Conservation (phyloP, 2,888 invertebrate species). For the Subacronicta megacephala region DNA sequence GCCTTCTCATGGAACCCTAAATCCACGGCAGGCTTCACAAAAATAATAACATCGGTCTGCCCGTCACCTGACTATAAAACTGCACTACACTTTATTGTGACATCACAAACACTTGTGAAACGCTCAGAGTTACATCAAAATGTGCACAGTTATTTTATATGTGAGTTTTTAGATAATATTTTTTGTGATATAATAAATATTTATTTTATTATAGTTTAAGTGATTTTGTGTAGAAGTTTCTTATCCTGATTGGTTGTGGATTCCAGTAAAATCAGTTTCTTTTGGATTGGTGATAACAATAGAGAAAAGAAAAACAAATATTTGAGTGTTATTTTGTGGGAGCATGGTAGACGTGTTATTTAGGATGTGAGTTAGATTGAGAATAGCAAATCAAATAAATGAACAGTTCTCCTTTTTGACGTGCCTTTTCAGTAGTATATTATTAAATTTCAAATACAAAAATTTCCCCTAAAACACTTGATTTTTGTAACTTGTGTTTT, state of each 20-base stretch:
- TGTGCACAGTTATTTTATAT: slow-evolving; percentile 78
- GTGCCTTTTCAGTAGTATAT: no score
- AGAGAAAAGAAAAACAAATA: no score
- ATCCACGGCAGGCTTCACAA: slow-evolving; percentile 49
- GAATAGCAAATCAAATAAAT: no score
- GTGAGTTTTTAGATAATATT: slow-evolving; percentile 72
- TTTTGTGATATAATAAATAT: slow-evolving; percentile 15
- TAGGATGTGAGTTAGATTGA: no score
- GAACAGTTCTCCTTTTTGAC: no score
- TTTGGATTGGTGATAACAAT: slow-evolving; percentile 1
- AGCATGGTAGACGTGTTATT: no score
- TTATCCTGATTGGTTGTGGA: slow-evolving; percentile 1
- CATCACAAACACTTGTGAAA: slow-evolving; percentile 75
- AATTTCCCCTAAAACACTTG: no score
- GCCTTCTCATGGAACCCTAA: slow-evolving; percentile 53
- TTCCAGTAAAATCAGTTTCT: background rate
- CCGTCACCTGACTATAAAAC: slow-evolving; percentile 81
- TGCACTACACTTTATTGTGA: slow-evolving; percentile 68
- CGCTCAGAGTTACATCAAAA: slow-evolving; percentile 70
- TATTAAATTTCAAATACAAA: no score
- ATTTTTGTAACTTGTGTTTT: no score
- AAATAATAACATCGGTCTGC: slow-evolving; percentile 58
- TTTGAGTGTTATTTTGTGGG: no score
- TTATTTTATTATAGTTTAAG: slow-evolving; percentile 9
- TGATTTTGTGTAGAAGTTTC: slow-evolving; percentile 21